A percentile compares a stretch with the other conserved stretches of the same genome.
phyloP scores from a whole-genome alignment of 2,888 invertebrate genomes.

The Sphinx pinastri region DNA sequence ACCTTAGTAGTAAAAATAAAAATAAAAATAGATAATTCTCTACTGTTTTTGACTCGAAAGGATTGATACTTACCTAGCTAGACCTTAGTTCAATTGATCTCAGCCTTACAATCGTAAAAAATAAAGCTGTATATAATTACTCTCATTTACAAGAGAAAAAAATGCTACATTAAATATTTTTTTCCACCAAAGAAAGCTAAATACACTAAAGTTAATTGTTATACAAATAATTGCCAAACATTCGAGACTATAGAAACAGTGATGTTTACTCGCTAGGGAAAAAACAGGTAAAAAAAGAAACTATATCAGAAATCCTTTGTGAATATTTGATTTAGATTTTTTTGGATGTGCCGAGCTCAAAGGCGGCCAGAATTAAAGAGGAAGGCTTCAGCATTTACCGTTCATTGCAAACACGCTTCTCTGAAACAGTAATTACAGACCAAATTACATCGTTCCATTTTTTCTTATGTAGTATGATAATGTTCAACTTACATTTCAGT shows the following conservation, averaged over 20 bases:
- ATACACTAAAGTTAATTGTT: background rate
- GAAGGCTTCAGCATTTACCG: background rate
- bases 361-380: slow-evolving; percentile 5
- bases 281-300: slow-evolving; percentile 14
- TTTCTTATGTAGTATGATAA: background rate
- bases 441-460: background rate
- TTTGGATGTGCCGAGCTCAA: slow-evolving; percentile 3
- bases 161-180: too few species aligned
- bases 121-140: too few species aligned
- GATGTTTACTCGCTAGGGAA: background rate
- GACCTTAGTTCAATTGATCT: too few species aligned
- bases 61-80: too few species aligned
- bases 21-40: too few species aligned
- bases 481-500: background rate
- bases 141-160: background rate
- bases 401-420: background rate
- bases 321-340: slow-evolving; percentile 23
- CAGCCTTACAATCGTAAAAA: too few species aligned
- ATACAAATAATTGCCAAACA: slow-evolving; percentile 8
- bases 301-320: slow-evolving; percentile 10
- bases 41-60: too few species aligned
- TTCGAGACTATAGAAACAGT: background rate
- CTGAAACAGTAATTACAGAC: background rate
- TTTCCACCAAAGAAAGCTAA: background rate
- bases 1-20: too few species aligned